Evolutionary conservation across 2,888 invertebrate species (phyloP).

Genomic region (Brenthis hecate): DNA sequence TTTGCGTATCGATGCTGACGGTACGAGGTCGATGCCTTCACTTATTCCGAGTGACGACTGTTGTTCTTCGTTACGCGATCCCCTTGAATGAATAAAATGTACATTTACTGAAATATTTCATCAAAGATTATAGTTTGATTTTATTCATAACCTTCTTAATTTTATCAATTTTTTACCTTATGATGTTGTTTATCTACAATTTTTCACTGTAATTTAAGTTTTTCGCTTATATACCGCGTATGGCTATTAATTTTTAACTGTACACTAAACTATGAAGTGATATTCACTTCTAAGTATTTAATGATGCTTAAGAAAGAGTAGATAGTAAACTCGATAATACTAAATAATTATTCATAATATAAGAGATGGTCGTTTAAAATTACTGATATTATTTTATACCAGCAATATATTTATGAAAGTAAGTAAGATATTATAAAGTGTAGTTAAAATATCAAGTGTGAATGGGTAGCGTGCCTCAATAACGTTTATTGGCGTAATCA

Average conservation of each 20-base stretch:
- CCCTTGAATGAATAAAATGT: constrained; percentile 35
- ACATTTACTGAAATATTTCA: constrained; percentile 32
- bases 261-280: no score
- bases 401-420: background rate
- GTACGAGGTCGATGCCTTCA: constrained; percentile 40
- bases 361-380: no score
- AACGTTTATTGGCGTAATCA: constrained; percentile 40
- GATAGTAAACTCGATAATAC: no score
- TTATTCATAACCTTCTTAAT: background rate
- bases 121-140: background rate
- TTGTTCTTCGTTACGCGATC: constrained; percentile 30
- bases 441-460: constrained; percentile 7
- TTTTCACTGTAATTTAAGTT: no score
- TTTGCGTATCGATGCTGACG: constrained; percentile 36
- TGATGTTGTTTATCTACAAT: no score
- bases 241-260: no score
- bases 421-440: constrained; percentile 7
- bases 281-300: no score
- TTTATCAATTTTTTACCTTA: background rate
- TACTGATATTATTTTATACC: no score
- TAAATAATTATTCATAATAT: no score
- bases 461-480: constrained; percentile 32
- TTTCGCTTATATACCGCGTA: no score
- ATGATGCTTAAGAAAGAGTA: no score
- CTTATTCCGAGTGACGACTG: constrained; percentile 10